These are phyloP conservation scores for Rattus rattus DNA, from an alignment of 2,113 vertebrate species.

Conservation along the genomic window DNA sequence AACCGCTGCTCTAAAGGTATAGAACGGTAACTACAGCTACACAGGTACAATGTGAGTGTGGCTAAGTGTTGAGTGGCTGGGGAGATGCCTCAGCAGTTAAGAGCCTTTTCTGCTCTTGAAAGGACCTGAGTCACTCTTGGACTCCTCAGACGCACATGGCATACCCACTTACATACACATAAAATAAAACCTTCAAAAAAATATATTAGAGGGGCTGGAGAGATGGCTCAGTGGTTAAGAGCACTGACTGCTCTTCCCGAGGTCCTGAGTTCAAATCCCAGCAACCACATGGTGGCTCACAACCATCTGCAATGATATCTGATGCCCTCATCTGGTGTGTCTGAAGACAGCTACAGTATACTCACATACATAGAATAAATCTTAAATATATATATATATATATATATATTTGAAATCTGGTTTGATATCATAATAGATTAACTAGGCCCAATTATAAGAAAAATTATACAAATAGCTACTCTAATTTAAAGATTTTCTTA, in stretches of 20 bases:
- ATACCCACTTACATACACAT: background rate
- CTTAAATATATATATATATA: no score
- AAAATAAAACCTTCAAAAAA: background rate
- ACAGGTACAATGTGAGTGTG: constrained; percentile 27
- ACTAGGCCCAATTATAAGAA: constrained; percentile 31
- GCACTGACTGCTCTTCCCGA: no score
- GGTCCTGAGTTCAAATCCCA: no score
- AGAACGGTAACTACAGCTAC: background rate
- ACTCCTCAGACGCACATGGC: background rate
- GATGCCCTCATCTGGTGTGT: no score
- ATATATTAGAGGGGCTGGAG: background rate
- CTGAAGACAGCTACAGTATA: no score
- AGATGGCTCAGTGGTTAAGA: no score
- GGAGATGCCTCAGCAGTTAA: background rate
- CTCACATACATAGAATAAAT: no score
- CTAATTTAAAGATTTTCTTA: constrained; percentile 27
- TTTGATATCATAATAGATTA: constrained; percentile 74
- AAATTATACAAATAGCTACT: constrained; percentile 5
- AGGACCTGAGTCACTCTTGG: background rate
- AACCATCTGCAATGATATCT: no score
- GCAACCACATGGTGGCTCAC: no score
- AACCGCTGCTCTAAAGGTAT: background rate
- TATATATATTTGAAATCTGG: constrained; percentile 70
- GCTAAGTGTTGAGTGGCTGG: constrained; percentile 39
- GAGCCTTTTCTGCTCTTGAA: background rate